These are phyloP conservation scores for Coracias cyanogaster DNA, from an alignment of 2,797 vertebrate genomes.

Conservation along the genomic window DNA sequence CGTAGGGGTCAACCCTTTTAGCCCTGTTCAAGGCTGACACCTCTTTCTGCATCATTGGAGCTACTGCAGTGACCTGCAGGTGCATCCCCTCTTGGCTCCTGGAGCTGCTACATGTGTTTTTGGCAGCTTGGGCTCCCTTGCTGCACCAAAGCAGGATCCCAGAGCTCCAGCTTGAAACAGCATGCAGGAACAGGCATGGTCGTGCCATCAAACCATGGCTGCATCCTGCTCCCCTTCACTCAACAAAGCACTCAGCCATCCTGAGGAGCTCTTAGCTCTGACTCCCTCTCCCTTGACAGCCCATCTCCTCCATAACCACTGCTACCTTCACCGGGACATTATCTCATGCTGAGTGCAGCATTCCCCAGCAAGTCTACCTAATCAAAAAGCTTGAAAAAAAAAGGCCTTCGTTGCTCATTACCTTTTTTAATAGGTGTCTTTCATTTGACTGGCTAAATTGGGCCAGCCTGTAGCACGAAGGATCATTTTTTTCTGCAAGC, in stretches of 20 bases:
- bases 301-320: background rate
- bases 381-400: background rate
- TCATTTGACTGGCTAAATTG: background rate
- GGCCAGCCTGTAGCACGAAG: background rate
- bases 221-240: background rate
- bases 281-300: background rate
- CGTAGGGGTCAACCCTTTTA: background rate
- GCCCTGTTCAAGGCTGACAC: background rate
- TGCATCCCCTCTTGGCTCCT: rapidly evolving
- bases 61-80: background rate
- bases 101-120: background rate
- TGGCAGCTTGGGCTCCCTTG: background rate
- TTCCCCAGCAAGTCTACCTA: background rate
- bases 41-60: rapidly evolving
- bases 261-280: background rate
- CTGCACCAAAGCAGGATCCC: rapidly evolving
- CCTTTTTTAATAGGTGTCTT: background rate
- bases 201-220: background rate
- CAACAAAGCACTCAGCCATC: background rate
- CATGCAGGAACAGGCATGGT: rapidly evolving
- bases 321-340: rapidly evolving
- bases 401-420: background rate
- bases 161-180: background rate
- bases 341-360: background rate
- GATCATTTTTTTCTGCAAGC: background rate